Evolutionary conservation across 2,888 invertebrate species (phyloP).

Genomic region (Ichneumoninae sp.): DNA sequence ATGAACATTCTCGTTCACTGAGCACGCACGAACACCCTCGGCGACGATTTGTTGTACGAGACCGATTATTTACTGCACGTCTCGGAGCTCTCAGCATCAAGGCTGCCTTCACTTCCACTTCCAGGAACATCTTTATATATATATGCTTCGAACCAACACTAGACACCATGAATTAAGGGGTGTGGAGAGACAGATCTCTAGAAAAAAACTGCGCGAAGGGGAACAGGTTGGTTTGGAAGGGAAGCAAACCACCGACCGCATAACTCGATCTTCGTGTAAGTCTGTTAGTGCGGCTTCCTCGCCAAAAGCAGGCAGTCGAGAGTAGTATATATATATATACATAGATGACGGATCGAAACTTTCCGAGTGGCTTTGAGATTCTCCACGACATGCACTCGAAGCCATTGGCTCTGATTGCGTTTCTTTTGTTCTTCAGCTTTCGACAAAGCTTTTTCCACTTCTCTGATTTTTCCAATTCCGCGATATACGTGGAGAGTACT

Average conservation of each 20-base stretch:
- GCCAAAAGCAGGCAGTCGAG: conserved; percentile 5
- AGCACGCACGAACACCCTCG: background rate
- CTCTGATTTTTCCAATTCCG: background rate
- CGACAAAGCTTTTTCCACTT: conserved; percentile 6
- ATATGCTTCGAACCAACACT: background rate
- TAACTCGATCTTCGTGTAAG: conserved; percentile 48
- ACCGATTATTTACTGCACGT: conserved; percentile 4
- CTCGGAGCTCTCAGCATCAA: background rate
- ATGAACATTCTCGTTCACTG: conserved; percentile 22
- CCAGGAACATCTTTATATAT: conserved; percentile 6
- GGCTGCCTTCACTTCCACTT: background rate
- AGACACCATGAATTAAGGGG: background rate
- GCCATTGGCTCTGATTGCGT: conserved; percentile 47
- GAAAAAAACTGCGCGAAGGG: background rate
- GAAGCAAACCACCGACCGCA: conserved; percentile 34
- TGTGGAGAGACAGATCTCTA: background rate
- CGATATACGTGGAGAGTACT: background rate
- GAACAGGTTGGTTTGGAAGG: conserved; percentile 2
- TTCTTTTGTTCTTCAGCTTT: conserved; percentile 37
- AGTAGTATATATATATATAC: background rate
- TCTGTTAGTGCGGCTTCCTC: conserved; percentile 33
- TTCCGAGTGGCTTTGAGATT: conserved; percentile 20
- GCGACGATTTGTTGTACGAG: background rate
- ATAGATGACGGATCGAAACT: conserved; percentile 26
- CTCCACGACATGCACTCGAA: conserved; percentile 33